Base-by-base conservation (phyloP, 2,888 invertebrate genomes). In the Galeruca laticollis region DNA sequence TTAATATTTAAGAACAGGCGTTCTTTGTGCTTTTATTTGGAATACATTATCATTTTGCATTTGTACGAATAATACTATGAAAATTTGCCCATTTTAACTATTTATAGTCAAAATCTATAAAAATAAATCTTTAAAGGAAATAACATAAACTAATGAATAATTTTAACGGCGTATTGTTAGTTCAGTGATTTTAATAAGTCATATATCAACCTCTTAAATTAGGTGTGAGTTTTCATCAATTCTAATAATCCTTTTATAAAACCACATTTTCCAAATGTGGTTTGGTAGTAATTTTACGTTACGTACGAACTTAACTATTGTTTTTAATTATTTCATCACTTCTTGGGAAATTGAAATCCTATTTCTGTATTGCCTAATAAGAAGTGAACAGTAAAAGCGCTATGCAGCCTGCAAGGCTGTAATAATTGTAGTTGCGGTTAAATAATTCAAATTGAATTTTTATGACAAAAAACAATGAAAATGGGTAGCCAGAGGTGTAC, bases 341-440 rank as follows among this genome's bases (percentile, higher is more conserved):
- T 26, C 26, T 54, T 54, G 54, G n/a, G 54, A 54, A 54, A 54
- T 54, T 26, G 21, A 54, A 54, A 52, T n/a, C 11, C 21, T n/a
- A 54, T 54, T 47, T 47, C 6, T 8, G 15, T 47, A 47, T 47
- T 47, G 2, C 47, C 2, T 18, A 47, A 47, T 47, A 2, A 5
- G 15, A 10, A 47, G 4, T 26, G 26, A 26, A 47, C n/a, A n/a
- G 18, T 47, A 47, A 18, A 4, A 47, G 15, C 15, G 1, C 5
- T 47, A 26, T 26, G 47, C 47, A 47, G 1, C n/a, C 8, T 47
- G 47, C 18, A 47, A 47, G 5, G 18, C 13, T 40, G n/a, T 47
- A 2, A 47, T 47, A 47, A 13, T 47, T 47, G 37, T 47, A 6
- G 43, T 47, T 15, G 15, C 18, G 43, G 43, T 47, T 15, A n/a